Base-by-base conservation (phyloP, 2,888 invertebrate genomes). In the Tanytarsus gracilentus region DNA sequence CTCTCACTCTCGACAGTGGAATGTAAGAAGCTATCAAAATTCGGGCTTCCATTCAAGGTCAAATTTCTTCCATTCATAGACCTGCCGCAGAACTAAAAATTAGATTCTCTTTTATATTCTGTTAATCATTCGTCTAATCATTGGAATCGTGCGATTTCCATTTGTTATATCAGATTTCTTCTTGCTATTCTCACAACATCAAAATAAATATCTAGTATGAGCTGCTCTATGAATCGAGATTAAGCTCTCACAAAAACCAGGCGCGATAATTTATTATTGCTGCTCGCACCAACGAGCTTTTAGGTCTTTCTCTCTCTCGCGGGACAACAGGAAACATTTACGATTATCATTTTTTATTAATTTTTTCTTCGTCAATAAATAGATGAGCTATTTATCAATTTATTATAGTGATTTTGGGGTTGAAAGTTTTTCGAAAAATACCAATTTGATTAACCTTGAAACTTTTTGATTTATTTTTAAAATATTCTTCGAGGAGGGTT, bases 301-400 rank as follows among this genome's bases (percentile, higher is more conserved):
- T 9, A 26, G 25, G 26, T 55, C 18, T n/a, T n/a, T n/a, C n/a
- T n/a, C n/a, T n/a, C n/a, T n/a, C n/a, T n/a, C n/a, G n/a, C n/a
- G n/a, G n/a, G n/a, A 26, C 25, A 40, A 26, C 55, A 55, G 55
- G 55, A 55, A 55, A 55, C 55, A 27, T 55, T 55, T 55, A 55
- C 27, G 55, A 55, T 55, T 55, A 39, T 55, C n/a, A 44, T 44
- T 40, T 40, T 21, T 53, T 33, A 14, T 36, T 53, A 3, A 11
- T 25, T 33, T 33, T 36, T n/a, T n/a, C 23, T 21, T 11, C 16
- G 18, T 44, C 16, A 5, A 40, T 44, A 44, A 23, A 44, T 44
- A 21, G 21, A 44, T 18, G 44, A 44, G 44, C 44, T 44, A 18
- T 11, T 11, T 9, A 33, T 21, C 9, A 18, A 44, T 18, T 44